Base-by-base conservation (phyloP, 2,797 vertebrate genomes). In the Poeciliopsis presidionis region DNA sequence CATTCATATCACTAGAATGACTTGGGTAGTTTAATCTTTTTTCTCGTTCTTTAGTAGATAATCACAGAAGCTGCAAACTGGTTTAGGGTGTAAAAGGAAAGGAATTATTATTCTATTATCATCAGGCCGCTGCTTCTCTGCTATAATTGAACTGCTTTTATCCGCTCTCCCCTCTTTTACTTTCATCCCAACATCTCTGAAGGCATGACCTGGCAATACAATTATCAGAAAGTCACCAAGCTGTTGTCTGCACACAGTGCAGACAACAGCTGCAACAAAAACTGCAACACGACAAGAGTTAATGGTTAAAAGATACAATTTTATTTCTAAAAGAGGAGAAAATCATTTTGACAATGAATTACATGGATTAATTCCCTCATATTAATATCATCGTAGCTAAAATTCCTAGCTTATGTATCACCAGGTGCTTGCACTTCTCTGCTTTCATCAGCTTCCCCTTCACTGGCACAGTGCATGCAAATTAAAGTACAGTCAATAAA, bases 401-500 rank as follows among this genome's bases (percentile, higher is more conserved):
- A 25, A 69, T 43, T 43, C 11, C 65, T 69, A 69, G 6, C 25
- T 41, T 43, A 5, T 18, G 36, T 41, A 4, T 25, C 30, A 39
- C 5, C 36, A 13, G 39, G 25, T 67, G 36, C 20, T 67, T 41
- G 36, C 11, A 41, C 33, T 25, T 5, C 22, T 43, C 28, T 61
- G 59, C 30, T 61, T 61, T 61, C 59, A 61, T 33, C 59, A 33
- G 57, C 28, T 30, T 30, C 14, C 16, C 7, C 59, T 59, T 59
- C 59, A 63, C 59, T 36, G 30, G 1, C 11, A 61, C 13, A 7
- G 28, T n/a, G 45, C 77, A 79, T 77, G 57, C 30, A 77, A 59
- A 79, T 72, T 18, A 75, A 59, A 81, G n/a, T 16, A 70, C 5
- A 61, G 77, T 59, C 22, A 36, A 79, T 59, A 22, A 79, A 51